Base-by-base conservation (phyloP, 2,797 vertebrate species). In the Fundulus diaphanus region DNA sequence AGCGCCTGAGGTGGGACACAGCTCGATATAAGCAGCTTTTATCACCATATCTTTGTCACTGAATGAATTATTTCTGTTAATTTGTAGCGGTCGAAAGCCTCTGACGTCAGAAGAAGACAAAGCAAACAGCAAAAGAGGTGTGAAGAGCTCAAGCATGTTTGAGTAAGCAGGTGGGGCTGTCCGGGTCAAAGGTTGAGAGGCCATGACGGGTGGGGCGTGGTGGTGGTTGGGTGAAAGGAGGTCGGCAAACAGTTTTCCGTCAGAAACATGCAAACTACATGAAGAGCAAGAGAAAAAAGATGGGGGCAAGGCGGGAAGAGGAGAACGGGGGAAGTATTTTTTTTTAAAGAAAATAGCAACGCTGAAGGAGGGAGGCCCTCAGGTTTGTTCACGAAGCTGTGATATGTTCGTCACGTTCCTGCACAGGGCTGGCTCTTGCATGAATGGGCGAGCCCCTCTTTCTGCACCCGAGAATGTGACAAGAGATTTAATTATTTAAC, bases 351-450 rank as follows among this genome's bases (percentile, higher is more conserved):
- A 0, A 81, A 76, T 2, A 59, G 59, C 15, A 5, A 75, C 22
- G 42, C 66, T 24, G 77, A 85, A 81, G 79, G 84, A 87, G 76
- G 59, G 79, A 80, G 87, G 80, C 81, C 84, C 83, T 70, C 74
- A 0, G 74, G 89, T 90, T 88, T 85, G 76, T 81, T 92, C 90
- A 76, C 91, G 87, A 79, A 73, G 78, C 65, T 74, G 84, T 88
- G 92, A 87, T 83, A 91, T 80, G 83, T 93, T 92, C 80, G 84
- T 92, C 90, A 93, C 84, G 88, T 90, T 90, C 88, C 86, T 80
- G 87, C 35, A 35, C 31, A 22, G 31, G 20, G 59, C 59, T 8
- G 8, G 33, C 59, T 35, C 59, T 63, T 35, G 35, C 85, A 82
- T 80, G 20, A 49, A 61, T 81, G 15, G 49, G 65, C 67, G 74